Conservation (phyloP, 2,113 vertebrate species). For the Eurystomus gularis region DNA sequence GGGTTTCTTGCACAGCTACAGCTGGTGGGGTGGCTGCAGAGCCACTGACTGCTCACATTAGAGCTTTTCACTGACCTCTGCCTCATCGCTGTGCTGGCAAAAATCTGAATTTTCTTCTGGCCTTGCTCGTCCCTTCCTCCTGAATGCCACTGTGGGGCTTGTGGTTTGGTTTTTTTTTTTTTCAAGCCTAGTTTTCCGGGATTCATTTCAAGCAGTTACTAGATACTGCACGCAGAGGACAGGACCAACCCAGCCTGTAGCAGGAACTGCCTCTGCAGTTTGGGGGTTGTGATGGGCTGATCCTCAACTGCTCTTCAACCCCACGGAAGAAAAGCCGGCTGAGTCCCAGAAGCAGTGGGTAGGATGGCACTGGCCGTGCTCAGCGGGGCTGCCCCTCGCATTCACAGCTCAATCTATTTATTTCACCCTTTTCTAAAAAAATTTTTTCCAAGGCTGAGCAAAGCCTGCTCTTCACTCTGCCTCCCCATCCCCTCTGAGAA, state of each 20-base stretch:
- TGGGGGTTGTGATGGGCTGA: background rate
- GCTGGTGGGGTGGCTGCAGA: background rate
- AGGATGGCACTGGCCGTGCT: background rate
- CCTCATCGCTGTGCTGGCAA: background rate
- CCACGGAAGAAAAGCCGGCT: background rate
- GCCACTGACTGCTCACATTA: background rate
- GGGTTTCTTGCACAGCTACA: background rate
- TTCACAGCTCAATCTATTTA: background rate
- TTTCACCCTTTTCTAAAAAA: background rate
- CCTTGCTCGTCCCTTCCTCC: background rate
- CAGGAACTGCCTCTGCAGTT: background rate
- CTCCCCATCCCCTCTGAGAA: background rate
- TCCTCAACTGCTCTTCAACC: background rate
- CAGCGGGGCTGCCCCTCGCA: background rate
- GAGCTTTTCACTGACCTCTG: background rate
- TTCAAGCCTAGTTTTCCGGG: background rate
- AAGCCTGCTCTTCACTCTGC: background rate
- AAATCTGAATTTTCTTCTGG: background rate
- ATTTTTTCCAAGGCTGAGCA: background rate
- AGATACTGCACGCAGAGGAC: background rate
- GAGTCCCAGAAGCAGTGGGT: background rate
- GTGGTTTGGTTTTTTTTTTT: background rate
- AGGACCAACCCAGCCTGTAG: background rate
- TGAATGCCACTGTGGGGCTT: accelerated
- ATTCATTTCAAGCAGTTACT: background rate